Evolutionary conservation across 2,797 vertebrate genomes (phyloP).

Genomic region (Poeciliopsis gracilis): DNA sequence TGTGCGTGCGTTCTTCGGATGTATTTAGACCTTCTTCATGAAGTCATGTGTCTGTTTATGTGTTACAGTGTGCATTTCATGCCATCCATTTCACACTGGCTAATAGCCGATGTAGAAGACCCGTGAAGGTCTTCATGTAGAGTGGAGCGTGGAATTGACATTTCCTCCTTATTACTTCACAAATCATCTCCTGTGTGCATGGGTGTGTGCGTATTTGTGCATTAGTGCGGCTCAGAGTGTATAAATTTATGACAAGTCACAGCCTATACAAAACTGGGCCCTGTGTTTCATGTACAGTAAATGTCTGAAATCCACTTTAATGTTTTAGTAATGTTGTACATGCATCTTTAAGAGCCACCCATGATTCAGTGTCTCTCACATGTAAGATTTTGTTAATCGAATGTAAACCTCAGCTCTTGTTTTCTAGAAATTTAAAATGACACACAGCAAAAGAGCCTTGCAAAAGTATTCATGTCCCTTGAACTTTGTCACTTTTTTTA

Average conservation of each 20-base stretch:
- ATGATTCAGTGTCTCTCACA: neutral
- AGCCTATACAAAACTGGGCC: conserved; percentile 28
- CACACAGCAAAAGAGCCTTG: neutral
- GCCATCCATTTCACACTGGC: conserved; percentile 16
- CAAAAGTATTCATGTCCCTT: neutral
- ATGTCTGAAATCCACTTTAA: neutral
- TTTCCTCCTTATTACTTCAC: conserved; percentile 55
- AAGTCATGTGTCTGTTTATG: neutral
- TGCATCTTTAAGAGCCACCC: neutral
- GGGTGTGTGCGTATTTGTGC: neutral
- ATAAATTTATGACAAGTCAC: conserved; percentile 34
- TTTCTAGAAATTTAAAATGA: neutral
- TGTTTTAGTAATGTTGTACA: neutral
- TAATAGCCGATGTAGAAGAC: conserved; percentile 30
- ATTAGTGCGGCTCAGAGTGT: conserved; percentile 11
- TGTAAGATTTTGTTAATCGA: neutral
- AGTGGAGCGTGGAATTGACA: conserved; percentile 50
- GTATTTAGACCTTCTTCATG: neutral
- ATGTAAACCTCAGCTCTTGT: neutral
- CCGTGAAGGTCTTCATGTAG: conserved; percentile 47
- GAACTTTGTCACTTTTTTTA: neutral
- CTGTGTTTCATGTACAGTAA: conserved; percentile 2
- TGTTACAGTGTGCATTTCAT: neutral
- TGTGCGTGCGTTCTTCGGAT: neutral
- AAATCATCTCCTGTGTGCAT: conserved; percentile 32